Percentiles rank a stretch among this genome's conserved stretches.
Conservation (phyloP, 2,113 vertebrate species). For the Eonycteris spelaea region DNA sequence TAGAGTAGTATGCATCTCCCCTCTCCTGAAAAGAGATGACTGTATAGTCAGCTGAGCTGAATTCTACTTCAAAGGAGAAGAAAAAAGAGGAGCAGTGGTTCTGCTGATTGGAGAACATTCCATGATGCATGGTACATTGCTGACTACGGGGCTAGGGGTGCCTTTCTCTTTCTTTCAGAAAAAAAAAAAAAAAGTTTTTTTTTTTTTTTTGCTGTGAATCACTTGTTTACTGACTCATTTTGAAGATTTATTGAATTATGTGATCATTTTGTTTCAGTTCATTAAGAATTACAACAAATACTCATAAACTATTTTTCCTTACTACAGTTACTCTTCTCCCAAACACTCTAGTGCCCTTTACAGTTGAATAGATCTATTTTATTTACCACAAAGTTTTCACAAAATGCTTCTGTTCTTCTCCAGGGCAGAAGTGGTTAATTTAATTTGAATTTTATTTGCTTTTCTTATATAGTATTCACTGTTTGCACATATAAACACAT, state of each 20-base stretch:
- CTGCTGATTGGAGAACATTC: neutral
- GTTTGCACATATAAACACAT: neutral
- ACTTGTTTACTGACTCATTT: neutral
- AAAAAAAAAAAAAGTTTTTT: neutral
- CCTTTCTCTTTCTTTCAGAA: neutral
- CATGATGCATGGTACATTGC: neutral
- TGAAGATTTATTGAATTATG: neutral
- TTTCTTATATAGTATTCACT: neutral
- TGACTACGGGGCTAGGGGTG: neutral
- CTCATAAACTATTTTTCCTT: neutral
- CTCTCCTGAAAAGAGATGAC: constrained; percentile 44
- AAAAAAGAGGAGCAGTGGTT: neutral
- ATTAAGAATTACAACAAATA: constrained; percentile 3
- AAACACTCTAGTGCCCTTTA: neutral
- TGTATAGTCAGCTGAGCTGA: neutral
- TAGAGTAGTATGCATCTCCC: constrained; percentile 43
- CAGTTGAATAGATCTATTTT: neutral
- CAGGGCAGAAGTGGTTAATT: neutral
- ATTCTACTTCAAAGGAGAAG: constrained; percentile 63
- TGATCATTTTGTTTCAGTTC: neutral
- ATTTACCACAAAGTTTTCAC: neutral
- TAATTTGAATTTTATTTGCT: neutral
- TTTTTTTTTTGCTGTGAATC: neutral
- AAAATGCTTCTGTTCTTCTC: neutral
- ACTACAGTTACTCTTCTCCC: neutral